Evolutionary conservation across 2,797 vertebrate genomes (phyloP).

Genomic region (Chloroceryle inda): DNA sequence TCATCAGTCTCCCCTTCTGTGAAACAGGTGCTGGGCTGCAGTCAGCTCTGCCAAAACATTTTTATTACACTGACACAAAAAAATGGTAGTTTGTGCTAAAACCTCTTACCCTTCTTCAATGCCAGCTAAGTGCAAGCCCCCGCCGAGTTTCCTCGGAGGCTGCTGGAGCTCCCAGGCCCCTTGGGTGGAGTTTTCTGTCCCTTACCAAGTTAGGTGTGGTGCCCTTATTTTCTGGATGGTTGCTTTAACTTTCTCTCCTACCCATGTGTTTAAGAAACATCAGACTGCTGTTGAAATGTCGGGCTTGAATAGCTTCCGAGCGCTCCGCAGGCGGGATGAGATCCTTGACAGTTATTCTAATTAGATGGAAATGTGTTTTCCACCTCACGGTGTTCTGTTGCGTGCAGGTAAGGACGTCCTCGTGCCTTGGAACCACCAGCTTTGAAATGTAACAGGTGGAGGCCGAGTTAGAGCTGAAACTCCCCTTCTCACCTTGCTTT

Average conservation of each 20-base stretch:
- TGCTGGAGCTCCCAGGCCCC: background rate
- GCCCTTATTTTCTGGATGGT: background rate
- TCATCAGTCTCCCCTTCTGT: background rate
- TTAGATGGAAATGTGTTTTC: background rate
- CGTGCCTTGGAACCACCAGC: background rate
- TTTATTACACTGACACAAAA: accelerated
- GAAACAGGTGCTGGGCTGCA: background rate
- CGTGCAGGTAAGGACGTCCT: background rate
- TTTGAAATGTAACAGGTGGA: background rate
- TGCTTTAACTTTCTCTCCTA: background rate
- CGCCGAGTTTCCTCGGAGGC: background rate
- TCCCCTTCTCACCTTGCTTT: background rate
- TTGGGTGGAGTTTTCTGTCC: background rate
- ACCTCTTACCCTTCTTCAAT: background rate
- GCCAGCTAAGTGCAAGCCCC: background rate
- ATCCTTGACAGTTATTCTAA: background rate
- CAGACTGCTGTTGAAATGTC: background rate
- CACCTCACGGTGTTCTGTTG: background rate
- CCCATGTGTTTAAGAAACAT: background rate
- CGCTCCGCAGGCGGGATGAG: background rate
- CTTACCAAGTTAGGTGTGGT: background rate
- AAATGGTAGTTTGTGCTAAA: background rate
- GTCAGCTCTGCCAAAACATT: background rate
- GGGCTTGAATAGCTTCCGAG: background rate
- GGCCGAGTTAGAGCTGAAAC: background rate